Evolutionary conservation across 2,797 vertebrate species (phyloP).

Genomic region (Cossypha heuglini): DNA sequence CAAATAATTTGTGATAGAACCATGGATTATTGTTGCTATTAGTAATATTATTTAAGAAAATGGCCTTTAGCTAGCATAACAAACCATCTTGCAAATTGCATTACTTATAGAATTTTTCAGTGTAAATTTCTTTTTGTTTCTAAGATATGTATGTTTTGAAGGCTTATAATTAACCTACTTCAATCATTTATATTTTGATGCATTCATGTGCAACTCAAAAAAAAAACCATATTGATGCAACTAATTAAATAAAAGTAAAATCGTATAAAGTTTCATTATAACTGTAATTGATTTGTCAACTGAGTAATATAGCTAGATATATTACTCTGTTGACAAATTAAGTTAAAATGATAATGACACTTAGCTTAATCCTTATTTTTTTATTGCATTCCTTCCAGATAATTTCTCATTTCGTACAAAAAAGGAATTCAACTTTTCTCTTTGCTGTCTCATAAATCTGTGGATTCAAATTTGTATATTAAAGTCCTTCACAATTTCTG

Average conservation of each 20-base stretch:
- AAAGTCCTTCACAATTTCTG: slow-evolving; percentile 58
- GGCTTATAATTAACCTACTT: slow-evolving; percentile 66
- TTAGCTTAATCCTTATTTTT: slow-evolving; percentile 60
- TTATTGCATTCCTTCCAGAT: slow-evolving; percentile 66
- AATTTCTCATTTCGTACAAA: slow-evolving; percentile 68
- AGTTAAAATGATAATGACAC: slow-evolving; percentile 69
- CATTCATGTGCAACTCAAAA: slow-evolving; percentile 61
- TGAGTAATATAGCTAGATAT: slow-evolving; percentile 60
- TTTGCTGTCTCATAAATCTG: slow-evolving; percentile 38
- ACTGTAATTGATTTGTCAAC: slow-evolving; percentile 74
- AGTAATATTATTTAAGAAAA: slow-evolving; percentile 16
- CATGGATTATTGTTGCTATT: not conserved
- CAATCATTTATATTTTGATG: slow-evolving; percentile 68
- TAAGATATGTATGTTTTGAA: slow-evolving; percentile 56
- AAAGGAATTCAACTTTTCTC: slow-evolving; percentile 22
- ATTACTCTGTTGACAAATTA: slow-evolving; percentile 75
- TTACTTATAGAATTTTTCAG: slow-evolving; percentile 51
- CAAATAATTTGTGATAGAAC: not conserved
- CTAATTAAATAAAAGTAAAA: slow-evolving; percentile 77
- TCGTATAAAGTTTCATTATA: slow-evolving; percentile 72
- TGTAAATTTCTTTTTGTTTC: slow-evolving; percentile 18
- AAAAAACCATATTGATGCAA: slow-evolving; percentile 49
- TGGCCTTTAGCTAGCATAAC: slow-evolving; percentile 17
- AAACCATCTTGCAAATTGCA: slow-evolving; percentile 21
- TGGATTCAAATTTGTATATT: slow-evolving; percentile 65